Conservation (phyloP, 2,888 invertebrate genomes). For the Nomada goodeniana region DNA sequence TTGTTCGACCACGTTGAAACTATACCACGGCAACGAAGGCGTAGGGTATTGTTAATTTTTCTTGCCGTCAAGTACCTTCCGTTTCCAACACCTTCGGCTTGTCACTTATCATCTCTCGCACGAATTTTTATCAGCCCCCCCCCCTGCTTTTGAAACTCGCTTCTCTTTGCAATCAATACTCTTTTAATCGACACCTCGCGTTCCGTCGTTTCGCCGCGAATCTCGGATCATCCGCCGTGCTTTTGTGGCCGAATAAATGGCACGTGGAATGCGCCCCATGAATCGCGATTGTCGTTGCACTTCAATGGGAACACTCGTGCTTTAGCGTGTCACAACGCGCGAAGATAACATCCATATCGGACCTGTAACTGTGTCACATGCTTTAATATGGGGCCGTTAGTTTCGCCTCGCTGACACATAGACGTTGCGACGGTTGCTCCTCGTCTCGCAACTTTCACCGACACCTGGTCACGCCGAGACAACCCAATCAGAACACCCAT, state of each 20-base stretch:
- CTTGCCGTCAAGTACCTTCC: neutral
- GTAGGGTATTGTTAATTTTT: neutral
- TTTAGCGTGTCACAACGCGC: constrained; percentile 23
- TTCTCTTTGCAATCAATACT: too few relatives aligned
- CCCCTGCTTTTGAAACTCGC: too few relatives aligned
- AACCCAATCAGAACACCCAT: too few relatives aligned
- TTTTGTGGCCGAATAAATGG: neutral
- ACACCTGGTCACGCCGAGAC: neutral
- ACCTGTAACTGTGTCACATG: constrained; percentile 32
- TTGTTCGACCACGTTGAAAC: neutral
- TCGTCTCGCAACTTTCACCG: neutral
- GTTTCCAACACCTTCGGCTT: neutral
- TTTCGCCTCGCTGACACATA: neutral
- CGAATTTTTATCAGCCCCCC: neutral
- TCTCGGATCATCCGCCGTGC: neutral
- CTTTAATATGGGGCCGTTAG: neutral
- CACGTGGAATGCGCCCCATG: constrained; percentile 9
- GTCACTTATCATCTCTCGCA: neutral
- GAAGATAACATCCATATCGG: constrained; percentile 42
- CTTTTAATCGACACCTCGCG: too few relatives aligned
- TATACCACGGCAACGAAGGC: neutral
- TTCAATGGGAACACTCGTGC: constrained; percentile 34
- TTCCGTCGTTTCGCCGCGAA: neutral
- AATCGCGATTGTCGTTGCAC: constrained; percentile 36
- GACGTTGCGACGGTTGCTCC: neutral